A percentile compares a stretch with the other conserved stretches of the same genome.
phyloP scores from a whole-genome alignment of 2,888 invertebrate species.

The Iphiclides podalirius region DNA sequence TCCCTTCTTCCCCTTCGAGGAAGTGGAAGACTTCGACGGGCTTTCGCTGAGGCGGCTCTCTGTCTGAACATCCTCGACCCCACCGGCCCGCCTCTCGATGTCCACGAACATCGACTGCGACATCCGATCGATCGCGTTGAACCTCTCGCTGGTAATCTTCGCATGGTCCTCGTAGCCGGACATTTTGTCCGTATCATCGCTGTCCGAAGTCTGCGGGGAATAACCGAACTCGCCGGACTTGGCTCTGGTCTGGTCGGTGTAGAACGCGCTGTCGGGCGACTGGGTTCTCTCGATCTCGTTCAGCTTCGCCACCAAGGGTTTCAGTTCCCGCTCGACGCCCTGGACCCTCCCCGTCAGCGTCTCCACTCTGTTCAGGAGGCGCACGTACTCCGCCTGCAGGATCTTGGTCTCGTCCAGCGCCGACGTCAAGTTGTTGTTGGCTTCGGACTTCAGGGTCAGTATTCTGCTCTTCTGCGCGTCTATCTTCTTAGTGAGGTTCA shows the following conservation, averaged over 20 bases:
- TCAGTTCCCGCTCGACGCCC: conserved; percentile 83
- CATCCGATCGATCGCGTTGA: conserved; percentile 76
- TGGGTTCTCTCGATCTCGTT: conserved; percentile 69
- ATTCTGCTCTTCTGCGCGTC: conserved; percentile 83
- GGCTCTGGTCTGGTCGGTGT: conserved; percentile 75
- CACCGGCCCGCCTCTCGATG: conserved; percentile 59
- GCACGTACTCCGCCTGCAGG: conserved; percentile 82
- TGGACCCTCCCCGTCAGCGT: conserved; percentile 84
- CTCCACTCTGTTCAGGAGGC: conserved; percentile 78
- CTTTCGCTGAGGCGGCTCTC: conserved; percentile 55
- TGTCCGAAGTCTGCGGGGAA: conserved; percentile 71
- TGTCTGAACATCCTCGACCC: conserved; percentile 38
- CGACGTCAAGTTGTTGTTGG: conserved; percentile 82
- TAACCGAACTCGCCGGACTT: conserved; percentile 74
- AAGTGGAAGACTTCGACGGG: conserved; percentile 64
- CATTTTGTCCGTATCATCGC: conserved; percentile 65
- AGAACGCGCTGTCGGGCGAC: conserved; percentile 74
- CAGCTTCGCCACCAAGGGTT: conserved; percentile 61
- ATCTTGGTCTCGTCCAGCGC: conserved; percentile 85
- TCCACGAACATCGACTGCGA: conserved; percentile 77
- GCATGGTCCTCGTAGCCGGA: conserved; percentile 64
- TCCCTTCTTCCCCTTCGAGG: conserved; percentile 73
- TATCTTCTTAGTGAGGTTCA: conserved; percentile 82
- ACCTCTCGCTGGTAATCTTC: conserved; percentile 66
- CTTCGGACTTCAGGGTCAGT: conserved; percentile 83